phyloP scores from a whole-genome alignment of 2,113 vertebrate species.

The Pelecanus crispus region DNA sequence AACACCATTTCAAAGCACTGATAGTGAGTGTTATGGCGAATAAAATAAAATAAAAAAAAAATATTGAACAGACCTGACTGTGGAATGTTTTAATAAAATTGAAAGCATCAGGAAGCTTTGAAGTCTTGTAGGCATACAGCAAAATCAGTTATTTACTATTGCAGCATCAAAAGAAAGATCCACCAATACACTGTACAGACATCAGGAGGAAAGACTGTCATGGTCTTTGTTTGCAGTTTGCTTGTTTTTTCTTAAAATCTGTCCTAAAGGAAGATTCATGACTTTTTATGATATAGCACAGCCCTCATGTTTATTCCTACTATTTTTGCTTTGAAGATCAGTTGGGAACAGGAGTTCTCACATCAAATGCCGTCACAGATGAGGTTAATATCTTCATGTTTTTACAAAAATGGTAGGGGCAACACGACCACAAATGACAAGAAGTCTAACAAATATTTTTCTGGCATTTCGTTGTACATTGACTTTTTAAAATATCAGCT shows the following conservation, averaged over 20 bases:
- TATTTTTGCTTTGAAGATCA: constrained; percentile 49
- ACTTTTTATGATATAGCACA: neutral
- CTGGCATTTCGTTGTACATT: neutral
- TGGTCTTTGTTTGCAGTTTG: constrained; percentile 21
- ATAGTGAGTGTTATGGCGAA: neutral
- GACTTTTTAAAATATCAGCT: constrained; percentile 18
- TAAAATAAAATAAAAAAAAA: constrained; percentile 26
- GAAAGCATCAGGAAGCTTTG: constrained; percentile 48
- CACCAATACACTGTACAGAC: constrained; percentile 12
- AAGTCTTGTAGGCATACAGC: constrained; percentile 43
- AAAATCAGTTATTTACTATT: constrained; percentile 46
- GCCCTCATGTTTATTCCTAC: constrained; percentile 37
- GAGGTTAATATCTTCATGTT: constrained; percentile 2
- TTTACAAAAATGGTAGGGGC: neutral
- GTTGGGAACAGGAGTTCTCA: neutral
- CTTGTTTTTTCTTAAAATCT: constrained; percentile 39
- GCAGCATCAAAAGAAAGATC: constrained; percentile 48
- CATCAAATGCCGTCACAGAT: neutral
- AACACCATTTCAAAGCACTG: constrained; percentile 25
- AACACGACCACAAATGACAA: neutral
- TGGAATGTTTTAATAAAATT: constrained; percentile 55
- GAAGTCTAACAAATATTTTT: constrained; percentile 24
- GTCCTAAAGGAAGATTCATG: constrained; percentile 26
- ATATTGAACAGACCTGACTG: constrained; percentile 18
- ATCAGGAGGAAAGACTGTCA: constrained; percentile 13